phyloP scores from a whole-genome alignment of 2,113 vertebrate genomes.

The Tachycineta bicolor region DNA sequence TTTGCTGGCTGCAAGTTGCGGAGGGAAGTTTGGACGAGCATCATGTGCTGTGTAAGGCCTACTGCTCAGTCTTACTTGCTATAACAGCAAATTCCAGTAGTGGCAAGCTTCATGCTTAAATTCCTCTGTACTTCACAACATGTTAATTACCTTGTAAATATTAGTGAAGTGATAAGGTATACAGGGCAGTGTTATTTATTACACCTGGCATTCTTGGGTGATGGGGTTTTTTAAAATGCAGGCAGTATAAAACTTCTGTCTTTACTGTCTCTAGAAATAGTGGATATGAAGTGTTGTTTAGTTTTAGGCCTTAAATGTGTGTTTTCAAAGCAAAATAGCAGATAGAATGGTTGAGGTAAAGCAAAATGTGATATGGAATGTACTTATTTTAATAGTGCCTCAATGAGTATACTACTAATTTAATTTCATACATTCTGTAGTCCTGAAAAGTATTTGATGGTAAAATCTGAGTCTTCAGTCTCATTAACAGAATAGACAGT shows the following conservation, averaged over 20 bases:
- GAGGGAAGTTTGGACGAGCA: slow-evolving; percentile 15
- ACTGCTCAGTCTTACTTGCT: background rate
- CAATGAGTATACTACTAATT: background rate
- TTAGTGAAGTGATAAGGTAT: background rate
- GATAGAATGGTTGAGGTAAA: background rate
- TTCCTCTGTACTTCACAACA: background rate
- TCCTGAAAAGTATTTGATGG: background rate
- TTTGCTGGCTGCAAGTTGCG: background rate
- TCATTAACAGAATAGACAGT: background rate
- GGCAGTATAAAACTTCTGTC: background rate
- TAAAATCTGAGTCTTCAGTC: background rate
- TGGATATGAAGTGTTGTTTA: background rate
- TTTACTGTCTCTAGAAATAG: background rate
- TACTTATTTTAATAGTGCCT: background rate
- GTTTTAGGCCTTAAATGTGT: background rate
- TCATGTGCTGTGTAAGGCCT: background rate
- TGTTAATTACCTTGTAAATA: slow-evolving; percentile 33
- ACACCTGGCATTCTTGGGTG: background rate
- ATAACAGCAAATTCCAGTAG: slow-evolving; percentile 4
- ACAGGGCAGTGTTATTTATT: background rate
- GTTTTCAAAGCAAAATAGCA: slow-evolving; percentile 7
- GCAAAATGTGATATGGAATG: background rate
- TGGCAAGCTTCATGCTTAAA: background rate
- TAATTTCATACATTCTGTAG: background rate
- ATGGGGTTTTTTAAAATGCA: background rate